Conservation (phyloP, 1,140 invertebrate species). For the Drosophila persimilis region DNA sequence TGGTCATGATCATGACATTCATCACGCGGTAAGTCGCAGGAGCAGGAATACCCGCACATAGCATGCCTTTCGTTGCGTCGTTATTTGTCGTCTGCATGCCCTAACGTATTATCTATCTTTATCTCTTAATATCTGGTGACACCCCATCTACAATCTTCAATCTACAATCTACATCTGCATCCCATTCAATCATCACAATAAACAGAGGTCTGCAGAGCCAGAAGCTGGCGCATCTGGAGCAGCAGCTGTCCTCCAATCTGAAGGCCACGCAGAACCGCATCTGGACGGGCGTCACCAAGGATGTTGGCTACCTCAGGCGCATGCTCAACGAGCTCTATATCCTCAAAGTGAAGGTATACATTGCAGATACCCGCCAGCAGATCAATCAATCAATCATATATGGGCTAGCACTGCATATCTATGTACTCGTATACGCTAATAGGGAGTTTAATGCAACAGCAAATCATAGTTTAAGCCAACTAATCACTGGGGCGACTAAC, state of each 20-base stretch:
- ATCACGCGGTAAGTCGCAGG: constrained; percentile 85
- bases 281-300: constrained; percentile 90
- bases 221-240: constrained; percentile 89
- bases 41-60: background rate
- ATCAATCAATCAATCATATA: constrained; percentile 15
- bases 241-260: constrained; percentile 89
- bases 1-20: constrained; percentile 95
- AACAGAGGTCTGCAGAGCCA: constrained; percentile 85
- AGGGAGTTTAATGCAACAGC: no score
- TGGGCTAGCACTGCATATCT: constrained; percentile 25
- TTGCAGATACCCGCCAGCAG: background rate
- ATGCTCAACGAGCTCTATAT: constrained; percentile 91
- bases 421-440: no score
- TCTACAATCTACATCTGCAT: no score
- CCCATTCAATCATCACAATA: constrained; percentile 8
- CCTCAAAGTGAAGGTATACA: constrained; percentile 89
- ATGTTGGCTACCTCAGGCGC: constrained; percentile 88
- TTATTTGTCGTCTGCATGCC: constrained; percentile 55
- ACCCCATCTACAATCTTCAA: background rate
- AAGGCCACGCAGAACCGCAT: constrained; percentile 91
- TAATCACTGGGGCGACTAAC: no score
- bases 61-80: constrained; percentile 44
- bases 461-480: no score
- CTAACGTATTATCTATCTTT: constrained; percentile 19
- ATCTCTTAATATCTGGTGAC: constrained; percentile 18